phyloP scores from a whole-genome alignment of 2,797 vertebrate species.

The Siniperca scherzeri region DNA sequence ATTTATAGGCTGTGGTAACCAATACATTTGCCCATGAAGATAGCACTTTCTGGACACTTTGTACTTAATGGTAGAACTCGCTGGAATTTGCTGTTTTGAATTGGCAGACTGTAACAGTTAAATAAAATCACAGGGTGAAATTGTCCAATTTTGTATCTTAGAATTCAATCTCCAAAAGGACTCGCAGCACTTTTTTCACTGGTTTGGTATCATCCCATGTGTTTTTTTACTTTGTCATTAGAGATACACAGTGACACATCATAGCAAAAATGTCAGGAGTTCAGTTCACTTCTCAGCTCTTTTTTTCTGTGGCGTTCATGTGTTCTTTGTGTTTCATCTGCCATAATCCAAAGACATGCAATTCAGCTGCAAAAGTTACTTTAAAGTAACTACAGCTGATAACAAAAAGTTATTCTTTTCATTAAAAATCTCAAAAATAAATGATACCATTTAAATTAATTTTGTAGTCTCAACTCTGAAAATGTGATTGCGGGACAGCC shows the following conservation, averaged over 20 bases:
- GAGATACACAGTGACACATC: background rate
- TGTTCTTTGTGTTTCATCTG: background rate
- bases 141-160: background rate
- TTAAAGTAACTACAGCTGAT: background rate
- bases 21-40: background rate
- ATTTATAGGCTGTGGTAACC: background rate
- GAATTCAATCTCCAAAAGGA: background rate
- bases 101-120: background rate
- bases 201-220: background rate
- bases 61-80: background rate
- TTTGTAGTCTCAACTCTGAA: background rate
- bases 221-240: background rate
- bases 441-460: background rate
- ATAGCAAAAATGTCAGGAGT: background rate
- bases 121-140: background rate
- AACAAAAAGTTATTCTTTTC: background rate
- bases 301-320: background rate
- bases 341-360: background rate
- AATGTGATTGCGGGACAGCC: background rate
- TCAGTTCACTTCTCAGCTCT: background rate
- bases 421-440: background rate
- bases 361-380: background rate
- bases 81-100: slow-evolving; percentile 5
- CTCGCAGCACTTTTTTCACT: background rate
- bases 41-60: background rate